Base-by-base conservation (phyloP, 1,140 invertebrate species). In the Halotydeus destructor region DNA sequence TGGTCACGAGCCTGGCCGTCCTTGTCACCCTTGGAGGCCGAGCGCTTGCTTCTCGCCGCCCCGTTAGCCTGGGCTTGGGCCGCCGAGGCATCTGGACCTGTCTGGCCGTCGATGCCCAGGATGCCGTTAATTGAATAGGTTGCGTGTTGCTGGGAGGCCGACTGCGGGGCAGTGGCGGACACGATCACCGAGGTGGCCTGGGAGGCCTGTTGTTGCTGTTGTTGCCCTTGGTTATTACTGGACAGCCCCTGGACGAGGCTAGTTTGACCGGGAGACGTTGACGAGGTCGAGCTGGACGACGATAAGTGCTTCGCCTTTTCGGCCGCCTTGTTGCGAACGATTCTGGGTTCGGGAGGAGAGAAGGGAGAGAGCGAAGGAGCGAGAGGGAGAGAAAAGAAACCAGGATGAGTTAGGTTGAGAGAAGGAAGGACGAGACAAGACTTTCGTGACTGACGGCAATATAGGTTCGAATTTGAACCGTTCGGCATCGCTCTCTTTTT, bases 71-170 rank as follows among this genome's bases (percentile, higher is more conserved):
- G 3, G 18, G 44, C 19, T 18, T 39, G 25, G 4, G 4, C 34
- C 5, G 30, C 12, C 40, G 46, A 19, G 18, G 14, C 31, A 19
- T 24, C 22, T 24, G 41, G n/a, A n/a, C n/a, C n/a, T n/a, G n/a
- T n/a, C 16, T 38, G 34, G 6, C 35, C 46, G 14, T 49, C 36
- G 50, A 89, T 80, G 16, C 84, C 84, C 18, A 89, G 69, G 58
- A 89, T 88, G n/a, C 85, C 84, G 59, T 85, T 88, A 63, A 89
- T 91, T 62, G 80, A 85, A 65, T 91, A 91, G 43, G 45, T 47
- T 21, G 33, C 24, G 12, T 22, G 30, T 31, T 41, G 9, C 12
- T 12, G 38, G 43, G 47, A 28, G 39, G 45, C 21, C 38, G 36
- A 44, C 43, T 19, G 53, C 32, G n/a, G 36, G 38, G 44, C 35